Percentiles rank a stretch among this genome's conserved stretches.
These are phyloP conservation scores for Aptenodytes patagonicus DNA, from an alignment of 2,113 vertebrate species.

Conservation along the genomic window DNA sequence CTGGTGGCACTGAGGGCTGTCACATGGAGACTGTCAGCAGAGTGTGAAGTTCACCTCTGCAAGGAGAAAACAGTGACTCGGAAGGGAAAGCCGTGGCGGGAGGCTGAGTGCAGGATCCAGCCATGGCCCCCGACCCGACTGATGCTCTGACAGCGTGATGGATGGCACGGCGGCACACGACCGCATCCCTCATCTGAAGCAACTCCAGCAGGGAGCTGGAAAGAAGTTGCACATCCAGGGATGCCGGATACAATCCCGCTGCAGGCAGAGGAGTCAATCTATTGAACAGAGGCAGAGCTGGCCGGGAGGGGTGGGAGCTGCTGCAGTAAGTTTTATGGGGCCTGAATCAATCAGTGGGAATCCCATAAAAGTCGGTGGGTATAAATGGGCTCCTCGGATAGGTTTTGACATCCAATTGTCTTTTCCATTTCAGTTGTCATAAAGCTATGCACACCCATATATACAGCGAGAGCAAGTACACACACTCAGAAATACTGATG, in stretches of 20 bases:
- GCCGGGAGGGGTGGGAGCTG: background rate
- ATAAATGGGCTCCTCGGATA: slow-evolving; percentile 52
- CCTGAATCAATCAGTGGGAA: slow-evolving; percentile 57
- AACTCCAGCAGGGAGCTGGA: background rate
- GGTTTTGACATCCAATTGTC: slow-evolving; percentile 70
- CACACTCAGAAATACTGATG: background rate
- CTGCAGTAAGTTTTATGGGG: slow-evolving; percentile 30
- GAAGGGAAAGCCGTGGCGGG: background rate
- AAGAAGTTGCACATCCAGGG: slow-evolving; percentile 16
- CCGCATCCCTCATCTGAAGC: background rate
- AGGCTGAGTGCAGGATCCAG: background rate
- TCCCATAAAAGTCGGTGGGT: slow-evolving; percentile 54
- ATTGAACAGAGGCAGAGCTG: background rate
- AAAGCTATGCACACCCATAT: slow-evolving; percentile 7
- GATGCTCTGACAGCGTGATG: slow-evolving; percentile 11
- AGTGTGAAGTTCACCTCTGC: background rate
- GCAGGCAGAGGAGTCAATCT: background rate
- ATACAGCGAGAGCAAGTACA: background rate
- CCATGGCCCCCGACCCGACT: background rate
- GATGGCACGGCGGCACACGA: background rate
- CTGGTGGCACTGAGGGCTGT: background rate
- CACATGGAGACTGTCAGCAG: fast-evolving
- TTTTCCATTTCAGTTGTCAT: slow-evolving; percentile 49
- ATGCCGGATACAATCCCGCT: background rate
- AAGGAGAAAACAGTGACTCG: fast-evolving